Conservation (phyloP, 2,113 vertebrate genomes). For the Gavialis gangeticus region DNA sequence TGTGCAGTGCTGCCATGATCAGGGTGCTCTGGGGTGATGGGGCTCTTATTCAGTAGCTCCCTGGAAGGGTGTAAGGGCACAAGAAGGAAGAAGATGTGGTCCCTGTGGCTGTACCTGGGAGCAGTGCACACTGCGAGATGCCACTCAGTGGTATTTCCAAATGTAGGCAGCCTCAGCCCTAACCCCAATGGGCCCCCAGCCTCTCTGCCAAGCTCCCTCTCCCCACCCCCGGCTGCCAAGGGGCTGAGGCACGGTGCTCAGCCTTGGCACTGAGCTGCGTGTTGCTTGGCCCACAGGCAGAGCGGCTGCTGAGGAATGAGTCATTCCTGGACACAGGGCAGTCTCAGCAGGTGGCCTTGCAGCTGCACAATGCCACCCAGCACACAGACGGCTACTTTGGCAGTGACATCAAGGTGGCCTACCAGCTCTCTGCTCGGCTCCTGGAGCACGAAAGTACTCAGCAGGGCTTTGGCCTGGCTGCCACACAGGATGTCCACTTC, state of each 20-base stretch:
- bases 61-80: too few species aligned
- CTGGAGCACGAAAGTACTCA: conserved; percentile 90
- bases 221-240: too few species aligned
- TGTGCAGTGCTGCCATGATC: too few species aligned
- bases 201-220: too few species aligned
- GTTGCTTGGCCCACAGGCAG: conserved; percentile 75
- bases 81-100: too few species aligned
- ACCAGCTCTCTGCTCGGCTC: conserved; percentile 85
- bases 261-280: background rate
- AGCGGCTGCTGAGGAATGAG: conserved; percentile 82
- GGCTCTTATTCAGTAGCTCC: too few species aligned
- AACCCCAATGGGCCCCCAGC: background rate
- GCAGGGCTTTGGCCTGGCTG: conserved; percentile 90
- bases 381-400: conserved; percentile 85
- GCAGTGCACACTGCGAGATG: background rate
- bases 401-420: conserved; percentile 91
- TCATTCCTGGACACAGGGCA: conserved; percentile 83
- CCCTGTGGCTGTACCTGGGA: background rate
- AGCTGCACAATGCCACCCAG: conserved; percentile 87
- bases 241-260: background rate
- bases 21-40: too few species aligned
- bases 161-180: background rate
- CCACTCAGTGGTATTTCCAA: background rate
- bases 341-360: conserved; percentile 82
- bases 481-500: conserved; percentile 94